A percentile compares a stretch with the other conserved stretches of the same genome.
These are phyloP conservation scores for Dicrurus megarhynchus DNA, from an alignment of 2,113 vertebrate species.

Conservation along the genomic window DNA sequence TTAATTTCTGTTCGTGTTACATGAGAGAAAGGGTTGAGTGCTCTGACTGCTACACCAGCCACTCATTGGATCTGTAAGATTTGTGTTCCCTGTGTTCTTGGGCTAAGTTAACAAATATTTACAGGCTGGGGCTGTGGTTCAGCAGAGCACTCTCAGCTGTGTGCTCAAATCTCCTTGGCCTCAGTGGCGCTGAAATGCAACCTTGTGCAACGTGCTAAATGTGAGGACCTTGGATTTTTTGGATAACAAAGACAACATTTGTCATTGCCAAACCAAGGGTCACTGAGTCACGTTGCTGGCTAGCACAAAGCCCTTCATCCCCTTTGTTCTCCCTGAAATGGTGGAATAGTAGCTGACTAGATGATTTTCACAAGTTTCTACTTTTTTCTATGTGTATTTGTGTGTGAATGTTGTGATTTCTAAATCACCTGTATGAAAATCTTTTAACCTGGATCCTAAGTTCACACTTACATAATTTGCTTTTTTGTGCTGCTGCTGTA, in stretches of 20 bases:
- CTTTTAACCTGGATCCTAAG: neutral
- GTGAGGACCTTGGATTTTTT: slow-evolving; percentile 12
- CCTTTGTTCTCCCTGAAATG: neutral
- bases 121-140: neutral
- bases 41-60: neutral
- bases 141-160: neutral
- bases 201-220: neutral
- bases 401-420: neutral
- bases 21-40: neutral
- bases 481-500: neutral
- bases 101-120: slow-evolving; percentile 6
- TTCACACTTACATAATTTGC: neutral
- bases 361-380: neutral
- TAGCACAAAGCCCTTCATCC: neutral
- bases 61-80: neutral
- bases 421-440: neutral
- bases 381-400: neutral
- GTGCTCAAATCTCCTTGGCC: slow-evolving; percentile 6
- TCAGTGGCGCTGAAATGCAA: neutral
- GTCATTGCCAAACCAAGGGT: neutral
- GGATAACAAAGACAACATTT: neutral
- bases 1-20: neutral
- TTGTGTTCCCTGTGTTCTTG: neutral
- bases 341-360: neutral
- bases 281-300: neutral